Evolutionary conservation across 2,888 invertebrate species (phyloP).

Genomic region (Caenorhabditis parvicauda): DNA sequence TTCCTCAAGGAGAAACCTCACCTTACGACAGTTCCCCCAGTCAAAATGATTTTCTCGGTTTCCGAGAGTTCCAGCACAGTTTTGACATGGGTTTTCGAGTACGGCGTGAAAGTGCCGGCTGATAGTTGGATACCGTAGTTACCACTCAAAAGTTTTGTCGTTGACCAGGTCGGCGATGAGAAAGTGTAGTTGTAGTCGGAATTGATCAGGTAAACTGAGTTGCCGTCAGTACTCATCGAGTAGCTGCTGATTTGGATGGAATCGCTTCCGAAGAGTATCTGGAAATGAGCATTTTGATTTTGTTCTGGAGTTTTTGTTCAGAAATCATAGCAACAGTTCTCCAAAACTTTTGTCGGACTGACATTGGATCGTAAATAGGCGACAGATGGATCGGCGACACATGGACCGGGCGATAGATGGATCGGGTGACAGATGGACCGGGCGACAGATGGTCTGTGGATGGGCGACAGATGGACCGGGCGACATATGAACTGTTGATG

Average conservation of each 20-base stretch:
- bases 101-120: constrained; percentile 20
- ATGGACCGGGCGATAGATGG: too few species aligned
- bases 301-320: too few species aligned
- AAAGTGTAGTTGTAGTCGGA: too few species aligned
- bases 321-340: too few species aligned
- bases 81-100: constrained; percentile 14
- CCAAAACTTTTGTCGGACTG: too few species aligned
- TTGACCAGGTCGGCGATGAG: constrained; percentile 12
- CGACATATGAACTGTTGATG: too few species aligned
- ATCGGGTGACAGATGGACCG: too few species aligned
- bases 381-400: too few species aligned
- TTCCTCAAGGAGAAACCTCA: too few species aligned
- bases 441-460: too few species aligned
- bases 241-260: constrained; percentile 23
- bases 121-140: constrained; percentile 26
- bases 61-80: constrained; percentile 25
- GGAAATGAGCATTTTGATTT: neutral
- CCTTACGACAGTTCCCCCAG: constrained; percentile 28
- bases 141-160: constrained; percentile 13
- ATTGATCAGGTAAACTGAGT: constrained; percentile 7
- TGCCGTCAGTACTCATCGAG: constrained; percentile 5
- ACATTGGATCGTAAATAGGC: too few species aligned
- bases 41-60: constrained; percentile 25
- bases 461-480: too few species aligned
- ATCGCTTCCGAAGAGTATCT: constrained; percentile 13